These are phyloP conservation scores for Phasianus colchicus DNA, from an alignment of 2,113 vertebrate species.

Conservation along the genomic window DNA sequence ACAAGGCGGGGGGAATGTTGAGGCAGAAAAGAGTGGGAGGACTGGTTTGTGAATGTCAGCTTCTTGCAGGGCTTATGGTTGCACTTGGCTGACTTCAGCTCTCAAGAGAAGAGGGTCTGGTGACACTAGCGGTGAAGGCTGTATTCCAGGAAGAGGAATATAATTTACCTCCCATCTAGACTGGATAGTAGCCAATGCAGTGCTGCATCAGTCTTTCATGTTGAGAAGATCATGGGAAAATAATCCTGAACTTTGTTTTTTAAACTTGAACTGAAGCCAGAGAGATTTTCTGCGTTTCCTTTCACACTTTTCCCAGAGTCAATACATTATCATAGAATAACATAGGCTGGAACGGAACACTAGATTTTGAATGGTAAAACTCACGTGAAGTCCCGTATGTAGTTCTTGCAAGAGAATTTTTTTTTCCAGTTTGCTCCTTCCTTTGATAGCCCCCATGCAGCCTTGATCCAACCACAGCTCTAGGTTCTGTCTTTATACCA, in stretches of 20 bases:
- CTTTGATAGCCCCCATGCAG: background rate
- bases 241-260: background rate
- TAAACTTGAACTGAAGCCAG: conserved; percentile 37
- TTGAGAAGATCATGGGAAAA: conserved; percentile 36
- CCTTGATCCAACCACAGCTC: background rate
- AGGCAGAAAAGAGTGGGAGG: conserved; percentile 14
- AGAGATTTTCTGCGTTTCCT: background rate
- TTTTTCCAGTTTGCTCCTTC: background rate
- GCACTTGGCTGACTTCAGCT: conserved; percentile 49
- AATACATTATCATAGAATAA: background rate
- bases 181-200: conserved; percentile 35
- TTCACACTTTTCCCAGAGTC: conserved; percentile 35
- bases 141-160: conserved; percentile 36
- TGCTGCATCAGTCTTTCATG: conserved; percentile 27
- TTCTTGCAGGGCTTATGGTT: conserved; percentile 42
- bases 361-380: background rate
- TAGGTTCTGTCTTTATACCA: background rate
- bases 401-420: background rate
- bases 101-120: background rate
- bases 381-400: background rate
- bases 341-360: background rate
- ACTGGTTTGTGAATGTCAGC: conserved; percentile 4
- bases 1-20: background rate
- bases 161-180: conserved; percentile 62
- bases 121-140: background rate